Base-by-base conservation (phyloP, 2,113 vertebrate genomes). In the Craseonycteris thonglongyai region DNA sequence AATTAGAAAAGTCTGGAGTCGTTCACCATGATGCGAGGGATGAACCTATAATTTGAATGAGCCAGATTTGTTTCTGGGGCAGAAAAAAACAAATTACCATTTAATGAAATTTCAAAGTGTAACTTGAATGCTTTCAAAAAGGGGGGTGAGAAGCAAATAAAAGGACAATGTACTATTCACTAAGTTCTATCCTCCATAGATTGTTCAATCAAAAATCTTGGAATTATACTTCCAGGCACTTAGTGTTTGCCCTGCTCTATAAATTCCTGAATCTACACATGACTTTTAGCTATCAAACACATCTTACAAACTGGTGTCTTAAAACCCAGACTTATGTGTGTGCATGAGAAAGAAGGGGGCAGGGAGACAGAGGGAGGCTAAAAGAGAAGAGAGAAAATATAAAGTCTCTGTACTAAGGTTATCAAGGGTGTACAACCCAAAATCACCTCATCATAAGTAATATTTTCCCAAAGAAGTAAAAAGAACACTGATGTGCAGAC, bases 41-140 rank as follows among this genome's bases (percentile, higher is more conserved):
- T 68, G 45, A 88, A 59, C 13, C 12, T 91, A 6, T 59, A 38
- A 88, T 90, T 84, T 38, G 33, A 89, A 81, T 71, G 79, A 95
- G 45, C 26, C 68, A 92, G 45, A 66, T 72, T 68, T 91, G n/a
- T 72, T 75, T 94, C 40, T 72, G 88, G 49, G 81, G 79, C 18
- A 91, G 35, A 47, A 84, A 82, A 82, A 91, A 76, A 40, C 74
- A 96, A 84, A 92, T 91, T 91, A 82, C 22, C 59, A 76, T 91
- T 96, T 95, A 96, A 96, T 97, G 97, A 96, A 92, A 93, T 94
- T 96, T 93, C 71, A 87, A 91, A 96, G 54, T 88, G 69, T 68
- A 93, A 82, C n/a, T 51, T 59, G n/a, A 94, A 95, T 90, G 81
- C 9, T 95, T 91, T 93, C 33, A 47, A 59, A 90, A 90, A 49